Conservation (phyloP, 1,140 invertebrate genomes). For the Antheraea mylitta region DNA sequence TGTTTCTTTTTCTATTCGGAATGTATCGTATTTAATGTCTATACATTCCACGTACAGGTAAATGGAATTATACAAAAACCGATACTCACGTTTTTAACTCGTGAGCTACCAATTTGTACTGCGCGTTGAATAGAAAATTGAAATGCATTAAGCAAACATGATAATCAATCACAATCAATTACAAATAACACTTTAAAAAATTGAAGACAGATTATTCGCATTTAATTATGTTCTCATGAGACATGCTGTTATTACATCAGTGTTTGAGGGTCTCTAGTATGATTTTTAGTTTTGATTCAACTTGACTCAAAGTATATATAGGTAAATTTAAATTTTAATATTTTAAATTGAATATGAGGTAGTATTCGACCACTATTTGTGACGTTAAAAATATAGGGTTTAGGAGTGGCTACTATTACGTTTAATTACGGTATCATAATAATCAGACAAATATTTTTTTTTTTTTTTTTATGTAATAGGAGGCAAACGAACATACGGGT, state of each 20-base stretch:
- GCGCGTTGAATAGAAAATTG: not conserved
- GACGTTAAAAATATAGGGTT: no score
- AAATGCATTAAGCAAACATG: conserved; percentile 2
- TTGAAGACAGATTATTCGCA: not conserved
- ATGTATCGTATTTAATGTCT: not conserved
- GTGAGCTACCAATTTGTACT: not conserved
- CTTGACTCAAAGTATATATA: not conserved
- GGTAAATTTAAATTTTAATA: not conserved
- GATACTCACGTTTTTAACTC: not conserved
- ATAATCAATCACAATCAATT: conserved; percentile 3
- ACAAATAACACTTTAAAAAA: conserved; percentile 3
- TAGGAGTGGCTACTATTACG: no score
- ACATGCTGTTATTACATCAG: not conserved
- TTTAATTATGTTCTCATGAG: not conserved
- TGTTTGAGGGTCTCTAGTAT: not conserved
- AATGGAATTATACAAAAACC: not conserved
- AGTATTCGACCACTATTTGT: no score
- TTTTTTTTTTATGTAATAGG: no score
- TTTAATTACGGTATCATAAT: no score
- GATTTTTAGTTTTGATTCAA: not conserved
- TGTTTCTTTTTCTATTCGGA: not conserved
- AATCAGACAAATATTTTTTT: no score
- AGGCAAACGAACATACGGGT: no score
- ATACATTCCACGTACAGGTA: not conserved
- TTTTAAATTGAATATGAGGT: no score